These are phyloP conservation scores for Oreotragus oreotragus DNA, from an alignment of 2,113 vertebrate genomes.

Conservation along the genomic window DNA sequence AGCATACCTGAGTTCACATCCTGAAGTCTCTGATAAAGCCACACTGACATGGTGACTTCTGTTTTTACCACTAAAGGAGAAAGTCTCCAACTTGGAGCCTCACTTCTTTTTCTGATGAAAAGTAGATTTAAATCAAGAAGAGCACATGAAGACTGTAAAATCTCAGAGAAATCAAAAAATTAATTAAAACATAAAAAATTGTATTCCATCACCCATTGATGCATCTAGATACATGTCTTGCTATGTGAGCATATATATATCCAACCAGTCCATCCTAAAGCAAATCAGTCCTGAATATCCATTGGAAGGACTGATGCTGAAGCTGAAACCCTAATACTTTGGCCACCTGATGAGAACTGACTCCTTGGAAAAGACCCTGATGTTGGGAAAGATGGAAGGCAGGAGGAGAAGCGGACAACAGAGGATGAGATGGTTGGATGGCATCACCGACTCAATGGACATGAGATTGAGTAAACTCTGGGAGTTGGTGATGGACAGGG, in stretches of 20 bases:
- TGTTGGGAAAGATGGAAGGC: not conserved
- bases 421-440: not conserved
- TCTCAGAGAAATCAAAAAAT: not conserved
- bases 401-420: not conserved
- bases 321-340: not conserved
- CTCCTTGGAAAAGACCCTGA: not conserved
- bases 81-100: not conserved
- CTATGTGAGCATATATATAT: not conserved
- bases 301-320: not conserved
- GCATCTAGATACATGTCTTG: too few relatives aligned
- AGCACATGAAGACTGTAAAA: not conserved
- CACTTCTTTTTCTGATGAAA: not conserved
- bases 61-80: not conserved
- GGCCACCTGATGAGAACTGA: not conserved
- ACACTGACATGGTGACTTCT: constrained; percentile 31
- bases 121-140: not conserved
- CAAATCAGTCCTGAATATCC: not conserved
- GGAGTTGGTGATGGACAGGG: not conserved
- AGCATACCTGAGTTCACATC: constrained; percentile 32
- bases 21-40: constrained; percentile 43
- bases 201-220: not conserved
- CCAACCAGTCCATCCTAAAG: not conserved
- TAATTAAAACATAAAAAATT: not conserved
- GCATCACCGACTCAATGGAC: not conserved
- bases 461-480: not conserved